Percentiles rank a stretch among this genome's conserved stretches.
phyloP scores from a whole-genome alignment of 1,140 invertebrate species.

The Ostrea edulis region DNA sequence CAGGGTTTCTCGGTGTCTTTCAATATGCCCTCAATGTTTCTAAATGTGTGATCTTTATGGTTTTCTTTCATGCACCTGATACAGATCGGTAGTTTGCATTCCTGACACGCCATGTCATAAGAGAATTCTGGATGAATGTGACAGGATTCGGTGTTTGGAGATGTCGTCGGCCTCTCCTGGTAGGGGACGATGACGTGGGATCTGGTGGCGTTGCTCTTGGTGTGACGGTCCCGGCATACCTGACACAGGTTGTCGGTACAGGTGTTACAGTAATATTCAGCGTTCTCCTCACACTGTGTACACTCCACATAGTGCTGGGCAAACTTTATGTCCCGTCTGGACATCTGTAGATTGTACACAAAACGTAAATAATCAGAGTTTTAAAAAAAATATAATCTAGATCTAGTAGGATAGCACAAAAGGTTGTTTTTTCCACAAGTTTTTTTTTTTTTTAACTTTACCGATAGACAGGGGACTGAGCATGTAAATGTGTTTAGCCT shows the following conservation, averaged over 20 bases:
- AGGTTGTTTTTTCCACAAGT: too few relatives aligned
- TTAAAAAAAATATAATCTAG: too few relatives aligned
- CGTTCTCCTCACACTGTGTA: not conserved
- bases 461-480: too few relatives aligned
- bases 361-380: too few relatives aligned
- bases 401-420: too few relatives aligned
- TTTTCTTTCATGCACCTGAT: not conserved
- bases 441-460: too few relatives aligned
- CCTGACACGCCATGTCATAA: not conserved
- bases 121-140: not conserved
- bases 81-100: not conserved
- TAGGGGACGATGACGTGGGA: not conserved
- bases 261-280: not conserved
- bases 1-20: not conserved
- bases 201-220: not conserved
- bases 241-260: not conserved
- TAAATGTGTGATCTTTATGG: not conserved
- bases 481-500: too few relatives aligned
- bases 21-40: not conserved
- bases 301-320: slow-evolving; percentile 1
- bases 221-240: not conserved
- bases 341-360: not conserved
- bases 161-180: not conserved
- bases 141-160: not conserved
- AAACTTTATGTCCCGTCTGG: not conserved